These are phyloP conservation scores for Drosophila yooni DNA, from an alignment of 2,888 invertebrate genomes.

Conservation along the genomic window DNA sequence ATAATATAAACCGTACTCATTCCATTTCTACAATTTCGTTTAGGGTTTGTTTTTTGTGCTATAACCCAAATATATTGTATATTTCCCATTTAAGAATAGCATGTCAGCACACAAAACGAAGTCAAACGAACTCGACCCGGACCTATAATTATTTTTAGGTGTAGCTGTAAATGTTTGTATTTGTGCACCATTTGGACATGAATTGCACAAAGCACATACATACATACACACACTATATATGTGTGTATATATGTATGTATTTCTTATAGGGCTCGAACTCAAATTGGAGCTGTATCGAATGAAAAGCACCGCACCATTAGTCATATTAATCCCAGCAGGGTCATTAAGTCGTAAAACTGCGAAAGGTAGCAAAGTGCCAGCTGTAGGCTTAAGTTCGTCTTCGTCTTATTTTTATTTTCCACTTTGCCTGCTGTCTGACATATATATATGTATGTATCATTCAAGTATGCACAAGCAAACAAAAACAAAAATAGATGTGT, in stretches of 20 bases:
- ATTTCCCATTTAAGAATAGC: conserved; percentile 58
- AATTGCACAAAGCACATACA: conserved; percentile 70
- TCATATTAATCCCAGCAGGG: conserved; percentile 81
- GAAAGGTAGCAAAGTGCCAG: conserved; percentile 57
- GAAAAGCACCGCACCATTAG: conserved; percentile 74
- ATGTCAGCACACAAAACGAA: conserved; percentile 68
- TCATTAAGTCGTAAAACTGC: conserved; percentile 79
- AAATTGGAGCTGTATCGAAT: conserved; percentile 53
- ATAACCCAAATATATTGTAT: not conserved
- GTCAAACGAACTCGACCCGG: conserved; percentile 39
- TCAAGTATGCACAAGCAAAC: conserved; percentile 41
- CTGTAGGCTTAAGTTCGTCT: conserved; percentile 24
- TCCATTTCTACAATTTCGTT: not conserved
- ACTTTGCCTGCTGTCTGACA: conserved; percentile 38
- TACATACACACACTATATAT: conserved; percentile 6
- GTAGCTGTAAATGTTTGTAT: conserved; percentile 25
- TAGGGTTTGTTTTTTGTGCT: not conserved
- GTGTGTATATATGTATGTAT: not conserved
- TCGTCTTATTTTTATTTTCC: not conserved
- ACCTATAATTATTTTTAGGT: conserved; percentile 65
- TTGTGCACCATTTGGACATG: conserved; percentile 59
- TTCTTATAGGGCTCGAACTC: conserved; percentile 16
- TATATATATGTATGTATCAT: conserved; percentile 51
- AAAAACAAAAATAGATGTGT: not conserved
- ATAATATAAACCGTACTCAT: conserved; percentile 21